Percentiles rank a stretch among this genome's conserved stretches.
Conservation (phyloP, 2,888 invertebrate species). For the Cephus spinipes region DNA sequence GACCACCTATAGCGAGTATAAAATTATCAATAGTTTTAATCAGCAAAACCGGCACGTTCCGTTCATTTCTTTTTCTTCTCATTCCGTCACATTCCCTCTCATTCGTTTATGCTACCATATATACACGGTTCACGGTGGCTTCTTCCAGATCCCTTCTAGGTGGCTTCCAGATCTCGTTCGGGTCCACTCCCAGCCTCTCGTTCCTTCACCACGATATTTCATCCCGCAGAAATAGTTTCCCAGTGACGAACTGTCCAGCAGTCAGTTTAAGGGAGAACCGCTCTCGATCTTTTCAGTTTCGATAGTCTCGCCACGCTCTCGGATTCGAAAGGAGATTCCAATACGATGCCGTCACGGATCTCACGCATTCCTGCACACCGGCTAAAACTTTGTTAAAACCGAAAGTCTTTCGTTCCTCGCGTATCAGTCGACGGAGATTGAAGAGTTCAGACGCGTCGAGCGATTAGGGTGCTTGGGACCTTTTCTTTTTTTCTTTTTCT, state of each 20-base stretch:
- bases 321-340: constrained; percentile 60
- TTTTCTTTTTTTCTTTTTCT: too few relatives aligned
- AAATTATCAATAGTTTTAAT: background rate
- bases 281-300: constrained; percentile 17
- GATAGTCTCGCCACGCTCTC: constrained; percentile 50
- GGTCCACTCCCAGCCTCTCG: background rate
- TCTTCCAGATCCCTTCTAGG: background rate
- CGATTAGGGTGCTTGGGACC: background rate
- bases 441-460: background rate
- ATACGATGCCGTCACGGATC: constrained; percentile 55
- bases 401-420: constrained; percentile 45
- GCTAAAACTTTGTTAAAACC: constrained; percentile 48
- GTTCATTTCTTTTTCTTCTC: constrained; percentile 8
- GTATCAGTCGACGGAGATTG: background rate
- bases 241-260: too few relatives aligned
- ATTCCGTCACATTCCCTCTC: constrained; percentile 4
- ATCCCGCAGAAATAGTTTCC: background rate
- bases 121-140: too few relatives aligned
- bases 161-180: background rate
- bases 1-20: constrained; percentile 10
- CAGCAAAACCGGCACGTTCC: background rate
- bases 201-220: background rate
- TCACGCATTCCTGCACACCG: constrained; percentile 48
- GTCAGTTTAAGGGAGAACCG: too few relatives aligned
- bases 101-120: background rate